phyloP scores from a whole-genome alignment of 2,797 vertebrate species.

The Amniataba percoides region DNA sequence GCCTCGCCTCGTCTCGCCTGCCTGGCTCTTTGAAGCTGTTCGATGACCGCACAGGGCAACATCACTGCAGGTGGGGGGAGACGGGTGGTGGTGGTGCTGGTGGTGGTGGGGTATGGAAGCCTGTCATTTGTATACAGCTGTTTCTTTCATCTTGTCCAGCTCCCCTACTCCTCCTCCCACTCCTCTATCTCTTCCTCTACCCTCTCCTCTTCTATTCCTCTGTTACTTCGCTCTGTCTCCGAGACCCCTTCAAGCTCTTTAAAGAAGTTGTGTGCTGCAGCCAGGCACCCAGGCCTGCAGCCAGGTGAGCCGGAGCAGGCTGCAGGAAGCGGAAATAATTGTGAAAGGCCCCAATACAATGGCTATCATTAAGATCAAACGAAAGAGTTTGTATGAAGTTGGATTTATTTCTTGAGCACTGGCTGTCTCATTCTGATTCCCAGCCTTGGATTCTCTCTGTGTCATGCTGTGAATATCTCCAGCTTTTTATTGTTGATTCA shows the following conservation, averaged over 20 bases:
- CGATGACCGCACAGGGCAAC: conserved; percentile 85
- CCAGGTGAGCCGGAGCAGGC: conserved; percentile 31
- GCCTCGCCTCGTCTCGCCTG: conserved; percentile 71
- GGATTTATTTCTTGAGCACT: conserved; percentile 41
- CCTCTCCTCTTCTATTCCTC: conserved; percentile 55
- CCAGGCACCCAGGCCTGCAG: conserved; percentile 42
- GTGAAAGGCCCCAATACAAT: conserved; percentile 52
- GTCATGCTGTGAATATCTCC: conserved; percentile 30
- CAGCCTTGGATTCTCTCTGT: conserved; percentile 22
- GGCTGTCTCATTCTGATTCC: conserved; percentile 28
- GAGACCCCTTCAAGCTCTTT: conserved; percentile 65
- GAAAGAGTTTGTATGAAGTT: conserved; percentile 37
- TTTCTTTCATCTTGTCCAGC: conserved; percentile 84
- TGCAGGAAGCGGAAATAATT: conserved; percentile 62
- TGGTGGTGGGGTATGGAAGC: conserved; percentile 65
- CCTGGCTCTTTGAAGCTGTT: conserved; percentile 85
- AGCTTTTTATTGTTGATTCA: conserved; percentile 37
- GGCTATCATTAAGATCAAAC: conserved; percentile 60
- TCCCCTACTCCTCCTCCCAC: conserved; percentile 56
- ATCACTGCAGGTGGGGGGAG: conserved; percentile 69
- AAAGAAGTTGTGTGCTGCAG: conserved; percentile 55
- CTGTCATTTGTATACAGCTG: conserved; percentile 89
- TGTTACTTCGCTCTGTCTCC: conserved; percentile 48
- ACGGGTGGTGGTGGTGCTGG: conserved; percentile 23
- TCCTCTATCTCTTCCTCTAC: conserved; percentile 60